Evolutionary conservation across 37 sponge, comb jelly and placozoan species (phyloP), one percentile per base, ranked within the genome.

Genomic region (Haliclona indistincta): DNA sequence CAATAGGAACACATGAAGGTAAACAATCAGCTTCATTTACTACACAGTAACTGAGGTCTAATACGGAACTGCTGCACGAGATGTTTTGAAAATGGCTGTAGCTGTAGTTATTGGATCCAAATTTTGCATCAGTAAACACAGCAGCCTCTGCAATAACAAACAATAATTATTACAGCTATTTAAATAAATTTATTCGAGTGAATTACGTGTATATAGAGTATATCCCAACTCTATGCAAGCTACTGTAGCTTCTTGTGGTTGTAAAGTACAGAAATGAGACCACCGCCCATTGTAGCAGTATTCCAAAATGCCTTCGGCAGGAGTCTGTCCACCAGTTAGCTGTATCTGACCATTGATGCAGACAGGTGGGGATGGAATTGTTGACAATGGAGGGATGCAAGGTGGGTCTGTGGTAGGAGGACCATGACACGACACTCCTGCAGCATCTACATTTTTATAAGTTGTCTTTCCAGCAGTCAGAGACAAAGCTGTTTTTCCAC

Each of bases 191-290:
- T 58, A 58, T 25, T 58, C n/a, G n/a, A n/a, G n/a, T n/a, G n/a
- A n/a, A 20, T 58, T 58, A 58, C 60, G n/a, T 8, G 60, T 25
- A n/a, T 58, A 58, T n/a, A 6, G 23, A 58, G 60, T 58, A 26
- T 58, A 26, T 58, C 60, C 60, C 6, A n/a, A n/a, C 7, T 58
- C 26, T 20, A 20, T 58, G 60, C 60, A 58, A 20, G 25, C 25
- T 6, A 58, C 60, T 25, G 60, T n/a, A n/a, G 23, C 60, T 58
- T 7, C 28, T 58, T n/a, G 11, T 7, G 22, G 6, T 6, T 58
- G 26, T 26, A 58, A 25, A 20, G 13, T 58, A 58, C 60, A 58
- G 6, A 58, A 11, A 58, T 20, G 60, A n/a, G 60, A 25, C 60
- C 60, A 58, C 60, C 13, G n/a, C 7, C 28, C 28, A 58, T n/a